Percentiles rank a stretch among this genome's conserved stretches.
Conservation (phyloP, 2,888 invertebrate genomes). For the Elegia similella region DNA sequence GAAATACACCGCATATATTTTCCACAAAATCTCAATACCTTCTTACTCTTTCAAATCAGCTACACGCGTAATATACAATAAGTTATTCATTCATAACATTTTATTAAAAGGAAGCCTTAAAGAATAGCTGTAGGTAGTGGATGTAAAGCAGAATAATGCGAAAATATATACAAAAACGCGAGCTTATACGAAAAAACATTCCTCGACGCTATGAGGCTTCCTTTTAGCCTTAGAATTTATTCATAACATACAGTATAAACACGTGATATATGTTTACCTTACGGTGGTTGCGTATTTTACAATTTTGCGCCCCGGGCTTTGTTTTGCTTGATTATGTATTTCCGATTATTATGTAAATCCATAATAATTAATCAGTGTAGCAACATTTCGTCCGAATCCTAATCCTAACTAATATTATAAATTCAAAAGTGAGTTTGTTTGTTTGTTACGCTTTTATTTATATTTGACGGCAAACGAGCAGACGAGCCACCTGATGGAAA, state of each 20-base stretch:
- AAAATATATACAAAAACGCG: background rate
- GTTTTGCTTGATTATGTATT: too few species aligned
- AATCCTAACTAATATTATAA: too few species aligned
- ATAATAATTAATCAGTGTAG: too few species aligned
- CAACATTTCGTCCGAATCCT: too few species aligned
- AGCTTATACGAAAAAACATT: background rate
- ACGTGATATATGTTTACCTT: background rate
- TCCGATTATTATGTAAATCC: too few species aligned
- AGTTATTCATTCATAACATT: background rate
- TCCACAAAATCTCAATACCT: background rate
- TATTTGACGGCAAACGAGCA: too few species aligned
- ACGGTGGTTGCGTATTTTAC: too few species aligned
- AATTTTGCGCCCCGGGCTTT: too few species aligned
- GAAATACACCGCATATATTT: background rate
- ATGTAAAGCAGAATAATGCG: background rate
- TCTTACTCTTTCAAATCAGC: background rate
- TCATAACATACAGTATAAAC: background rate
- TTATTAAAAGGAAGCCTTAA: constrained; percentile 3
- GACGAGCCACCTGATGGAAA: too few species aligned
- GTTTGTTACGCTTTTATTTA: too few species aligned
- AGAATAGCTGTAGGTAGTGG: background rate
- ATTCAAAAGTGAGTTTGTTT: too few species aligned
- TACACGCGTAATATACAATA: background rate
- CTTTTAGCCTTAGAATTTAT: background rate
- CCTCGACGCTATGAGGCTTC: background rate